Evolutionary conservation across 2,113 vertebrate genomes (phyloP).

Genomic region (Paradoxurus hermaphroditus): DNA sequence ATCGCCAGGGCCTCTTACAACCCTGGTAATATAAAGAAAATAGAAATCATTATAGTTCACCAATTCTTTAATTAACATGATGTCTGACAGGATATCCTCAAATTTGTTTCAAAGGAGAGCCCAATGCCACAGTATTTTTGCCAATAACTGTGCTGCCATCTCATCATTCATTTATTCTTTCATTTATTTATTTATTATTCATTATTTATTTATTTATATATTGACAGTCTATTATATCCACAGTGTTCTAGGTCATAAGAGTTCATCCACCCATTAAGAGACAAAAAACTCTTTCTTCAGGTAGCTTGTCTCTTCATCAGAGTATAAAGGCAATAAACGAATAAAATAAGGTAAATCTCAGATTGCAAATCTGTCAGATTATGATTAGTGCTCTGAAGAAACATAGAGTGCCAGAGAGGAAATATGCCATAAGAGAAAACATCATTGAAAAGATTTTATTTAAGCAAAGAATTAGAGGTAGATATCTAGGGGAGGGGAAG

Average conservation of each 20-base stretch:
- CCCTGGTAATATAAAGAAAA: not conserved
- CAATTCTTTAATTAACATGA: not conserved
- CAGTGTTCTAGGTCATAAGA: not conserved
- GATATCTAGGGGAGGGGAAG: not conserved
- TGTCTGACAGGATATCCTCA: not conserved
- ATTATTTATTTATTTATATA: not conserved
- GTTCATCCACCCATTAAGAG: not conserved
- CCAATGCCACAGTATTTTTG: not conserved
- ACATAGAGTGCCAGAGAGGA: not conserved
- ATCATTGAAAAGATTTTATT: not conserved
- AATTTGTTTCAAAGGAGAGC: not conserved
- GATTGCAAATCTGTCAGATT: not conserved
- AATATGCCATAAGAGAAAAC: not conserved
- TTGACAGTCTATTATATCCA: not conserved
- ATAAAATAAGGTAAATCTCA: not conserved
- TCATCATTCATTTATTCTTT: not conserved
- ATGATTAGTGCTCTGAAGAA: not conserved
- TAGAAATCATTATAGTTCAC: not conserved
- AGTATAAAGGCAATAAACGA: not conserved
- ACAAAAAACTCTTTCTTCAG: not conserved
- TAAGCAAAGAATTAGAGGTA: not conserved
- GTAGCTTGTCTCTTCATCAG: not conserved
- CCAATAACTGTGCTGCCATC: not conserved
- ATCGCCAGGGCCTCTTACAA: not conserved
- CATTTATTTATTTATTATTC: not conserved